A percentile compares a stretch with the other conserved stretches of the same genome.
phyloP scores from a whole-genome alignment of 2,888 invertebrate species.

The Lamellibrachia columna region DNA sequence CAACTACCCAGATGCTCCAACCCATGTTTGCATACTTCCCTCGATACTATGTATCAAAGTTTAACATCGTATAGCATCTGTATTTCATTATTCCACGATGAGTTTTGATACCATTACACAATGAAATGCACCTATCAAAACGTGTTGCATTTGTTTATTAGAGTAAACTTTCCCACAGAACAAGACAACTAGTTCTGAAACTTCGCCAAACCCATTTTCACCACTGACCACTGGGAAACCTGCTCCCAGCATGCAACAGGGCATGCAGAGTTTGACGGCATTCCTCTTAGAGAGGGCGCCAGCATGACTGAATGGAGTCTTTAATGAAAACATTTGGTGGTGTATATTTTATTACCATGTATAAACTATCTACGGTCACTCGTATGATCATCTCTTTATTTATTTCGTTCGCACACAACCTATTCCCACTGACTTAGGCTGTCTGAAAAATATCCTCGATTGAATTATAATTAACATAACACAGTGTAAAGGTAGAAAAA shows the following conservation, averaged over 20 bases:
- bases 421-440: not conserved
- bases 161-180: not conserved
- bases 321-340: not conserved
- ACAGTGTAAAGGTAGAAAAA: not conserved
- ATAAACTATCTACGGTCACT: not conserved
- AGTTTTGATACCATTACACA: not conserved
- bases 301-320: not conserved
- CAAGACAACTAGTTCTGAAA: not conserved
- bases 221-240: not conserved
- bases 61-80: not conserved
- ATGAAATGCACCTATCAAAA: not conserved
- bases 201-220: not conserved
- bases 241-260: not conserved
- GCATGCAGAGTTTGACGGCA: not conserved
- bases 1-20: not conserved
- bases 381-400: not conserved
- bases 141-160: not conserved
- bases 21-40: not conserved
- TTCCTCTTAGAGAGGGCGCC: not conserved
- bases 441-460: not conserved
- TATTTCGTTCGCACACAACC: not conserved
- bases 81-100: not conserved
- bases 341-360: not conserved
- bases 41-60: not conserved
- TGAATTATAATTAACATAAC: not conserved